phyloP scores from a whole-genome alignment of 2,113 vertebrate genomes.

The Cisticola juncidis region DNA sequence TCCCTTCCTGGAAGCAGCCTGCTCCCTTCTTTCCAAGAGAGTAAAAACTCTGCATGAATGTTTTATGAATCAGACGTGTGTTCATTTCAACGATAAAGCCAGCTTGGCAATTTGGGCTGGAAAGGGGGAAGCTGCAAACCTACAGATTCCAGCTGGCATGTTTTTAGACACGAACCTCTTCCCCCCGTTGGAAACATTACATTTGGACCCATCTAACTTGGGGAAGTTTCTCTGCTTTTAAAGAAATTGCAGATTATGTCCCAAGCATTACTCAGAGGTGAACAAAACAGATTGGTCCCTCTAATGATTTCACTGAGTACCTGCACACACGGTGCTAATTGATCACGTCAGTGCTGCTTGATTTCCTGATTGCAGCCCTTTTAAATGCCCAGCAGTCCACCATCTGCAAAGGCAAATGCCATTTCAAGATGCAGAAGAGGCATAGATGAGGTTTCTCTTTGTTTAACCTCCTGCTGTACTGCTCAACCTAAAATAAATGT shows the following conservation, averaged over 20 bases:
- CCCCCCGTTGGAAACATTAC: neutral
- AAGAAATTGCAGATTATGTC: neutral
- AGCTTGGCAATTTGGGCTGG: slow-evolving; percentile 35
- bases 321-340: neutral
- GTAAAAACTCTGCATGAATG: slow-evolving; percentile 17
- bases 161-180: neutral
- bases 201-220: neutral
- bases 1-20: slow-evolving; percentile 27
- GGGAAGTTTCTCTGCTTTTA: slow-evolving; percentile 15
- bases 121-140: slow-evolving; percentile 23
- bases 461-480: slow-evolving; percentile 26
- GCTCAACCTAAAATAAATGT: neutral
- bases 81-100: slow-evolving; percentile 30
- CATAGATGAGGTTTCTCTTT: neutral
- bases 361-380: slow-evolving; percentile 40
- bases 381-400: slow-evolving; percentile 29
- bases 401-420: neutral
- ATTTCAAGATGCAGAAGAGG: neutral
- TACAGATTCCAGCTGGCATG: neutral
- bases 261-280: neutral
- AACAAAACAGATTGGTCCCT: neutral
- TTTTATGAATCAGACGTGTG: slow-evolving; percentile 51
- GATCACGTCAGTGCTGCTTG: neutral
- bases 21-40: slow-evolving; percentile 25
- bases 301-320: neutral